Evolutionary conservation across 2,888 invertebrate species (phyloP), one percentile per base, ranked within the genome.

Genomic region (Hydraecia micacea): DNA sequence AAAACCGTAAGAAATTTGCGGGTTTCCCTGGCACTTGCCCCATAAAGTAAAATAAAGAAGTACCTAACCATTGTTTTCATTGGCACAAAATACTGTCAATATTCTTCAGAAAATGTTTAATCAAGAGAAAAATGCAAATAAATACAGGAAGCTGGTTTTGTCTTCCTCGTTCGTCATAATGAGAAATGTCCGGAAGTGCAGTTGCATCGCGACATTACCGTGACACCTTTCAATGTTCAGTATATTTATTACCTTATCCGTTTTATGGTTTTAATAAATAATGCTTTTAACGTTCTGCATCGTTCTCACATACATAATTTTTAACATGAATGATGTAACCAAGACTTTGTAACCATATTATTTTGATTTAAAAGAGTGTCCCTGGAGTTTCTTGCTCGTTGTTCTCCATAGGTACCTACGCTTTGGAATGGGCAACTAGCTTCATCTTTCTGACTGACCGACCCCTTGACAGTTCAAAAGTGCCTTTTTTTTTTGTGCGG

Each of bases 181-280:
- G 75, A 75, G 69, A 88, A 91, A 87, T 88, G 88, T 77, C 91
- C 88, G 90, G 89, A 90, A 91, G 83, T 86, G 83, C 81, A 60
- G 66, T 85, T 84, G 89, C 86, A 78, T 86, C 91, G 89, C 49
- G 73, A 84, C 75, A 72, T 75, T 46, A 9, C 49, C n/a, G 36
- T 13, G 21, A n/a, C 62, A 67, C 15, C 36, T 25, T 58, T 39
- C 39, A 39, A 62, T 62, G 36, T 25, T 49, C 36, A 49, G 60
- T 77, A 4, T 42, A 69, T 69, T 75, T 66, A 83, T 73, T 67
- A 66, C 39, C 63, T 58, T 72, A 32, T 55, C 15, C 49, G 21
- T 74, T 74, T 65, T 77, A 79, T 36, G 60, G 9, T 63, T 73
- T 52, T n/a, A 46, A 49, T 77, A 52, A 1, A 28, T 49, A 55